phyloP scores from a whole-genome alignment of 2,888 invertebrate species.

The Lysandra coridon region DNA sequence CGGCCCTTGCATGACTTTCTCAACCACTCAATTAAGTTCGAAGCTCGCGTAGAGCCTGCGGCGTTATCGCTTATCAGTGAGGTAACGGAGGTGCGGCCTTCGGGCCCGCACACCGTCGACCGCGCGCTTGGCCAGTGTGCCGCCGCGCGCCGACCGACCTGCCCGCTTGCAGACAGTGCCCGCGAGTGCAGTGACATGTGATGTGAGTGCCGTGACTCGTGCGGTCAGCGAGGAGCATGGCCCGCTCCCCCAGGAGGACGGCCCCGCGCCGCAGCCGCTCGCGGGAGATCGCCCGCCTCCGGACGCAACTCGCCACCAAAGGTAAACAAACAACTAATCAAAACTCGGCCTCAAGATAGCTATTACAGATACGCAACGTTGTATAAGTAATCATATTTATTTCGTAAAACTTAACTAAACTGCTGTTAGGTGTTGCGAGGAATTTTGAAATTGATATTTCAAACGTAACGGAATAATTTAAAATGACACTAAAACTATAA shows the following conservation, averaged over 20 bases:
- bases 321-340: slow-evolving; percentile 40
- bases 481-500: not conserved
- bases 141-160: slow-evolving; percentile 59
- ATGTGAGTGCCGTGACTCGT: slow-evolving; percentile 42
- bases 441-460: not conserved
- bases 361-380: not conserved
- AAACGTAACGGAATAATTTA: not conserved
- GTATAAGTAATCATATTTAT: not conserved
- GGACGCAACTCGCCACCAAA: slow-evolving; percentile 69
- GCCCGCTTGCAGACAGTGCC: slow-evolving; percentile 44
- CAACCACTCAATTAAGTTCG: not conserved
- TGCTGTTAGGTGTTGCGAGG: not conserved
- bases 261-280: slow-evolving; percentile 63
- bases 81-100: slow-evolving; percentile 45
- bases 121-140: slow-evolving; percentile 38
- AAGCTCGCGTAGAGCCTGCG: slow-evolving; percentile 23
- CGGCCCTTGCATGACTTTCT: not conserved
- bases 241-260: slow-evolving; percentile 68
- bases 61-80: slow-evolving; percentile 53
- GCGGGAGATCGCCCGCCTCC: slow-evolving; percentile 62
- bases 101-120: slow-evolving; percentile 17
- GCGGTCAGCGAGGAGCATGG: slow-evolving; percentile 54
- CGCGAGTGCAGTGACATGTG: slow-evolving; percentile 40
- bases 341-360: not conserved
- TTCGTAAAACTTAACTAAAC: not conserved